phyloP scores from a whole-genome alignment of 2,113 vertebrate genomes.

The Cephalophus harveyi region DNA sequence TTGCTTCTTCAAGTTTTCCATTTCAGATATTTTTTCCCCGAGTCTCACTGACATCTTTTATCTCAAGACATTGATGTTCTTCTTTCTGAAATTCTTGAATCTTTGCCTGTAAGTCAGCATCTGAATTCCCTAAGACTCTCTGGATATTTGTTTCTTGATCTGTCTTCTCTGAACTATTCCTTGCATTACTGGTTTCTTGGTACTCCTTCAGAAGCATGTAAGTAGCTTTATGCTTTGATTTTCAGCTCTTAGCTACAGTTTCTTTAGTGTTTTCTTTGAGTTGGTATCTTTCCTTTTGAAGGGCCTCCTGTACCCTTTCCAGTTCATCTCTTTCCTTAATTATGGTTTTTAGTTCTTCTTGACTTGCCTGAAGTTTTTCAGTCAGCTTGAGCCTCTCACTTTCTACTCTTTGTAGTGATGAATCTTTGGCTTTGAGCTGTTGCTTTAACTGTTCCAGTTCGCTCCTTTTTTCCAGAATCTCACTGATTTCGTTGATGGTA shows the following conservation, averaged over 20 bases:
- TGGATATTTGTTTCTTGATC: not conserved
- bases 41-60: conserved; percentile 44
- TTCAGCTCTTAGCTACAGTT: not conserved
- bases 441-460: conserved; percentile 30
- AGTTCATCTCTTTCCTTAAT: conserved; percentile 57
- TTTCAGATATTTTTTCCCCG: conserved; percentile 14
- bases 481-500: not conserved
- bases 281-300: conserved; percentile 47
- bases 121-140: not conserved
- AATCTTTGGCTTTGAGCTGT: not conserved
- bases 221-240: conserved; percentile 5
- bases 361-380: conserved; percentile 28
- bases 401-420: conserved; percentile 1
- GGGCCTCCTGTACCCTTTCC: not conserved
- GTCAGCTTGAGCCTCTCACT: conserved; percentile 12
- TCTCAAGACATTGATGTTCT: not conserved
- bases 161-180: not conserved
- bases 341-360: conserved; percentile 40
- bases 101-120: not conserved
- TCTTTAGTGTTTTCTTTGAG: conserved; percentile 50
- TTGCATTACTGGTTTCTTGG: not conserved
- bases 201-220: not conserved
- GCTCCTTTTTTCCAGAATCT: not conserved
- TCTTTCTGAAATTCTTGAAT: conserved; percentile 41
- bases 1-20: conserved; percentile 62